A percentile compares a stretch with the other conserved stretches of the same genome.
phyloP scores from a whole-genome alignment of 2,113 vertebrate species.

The Malurus melanocephalus region DNA sequence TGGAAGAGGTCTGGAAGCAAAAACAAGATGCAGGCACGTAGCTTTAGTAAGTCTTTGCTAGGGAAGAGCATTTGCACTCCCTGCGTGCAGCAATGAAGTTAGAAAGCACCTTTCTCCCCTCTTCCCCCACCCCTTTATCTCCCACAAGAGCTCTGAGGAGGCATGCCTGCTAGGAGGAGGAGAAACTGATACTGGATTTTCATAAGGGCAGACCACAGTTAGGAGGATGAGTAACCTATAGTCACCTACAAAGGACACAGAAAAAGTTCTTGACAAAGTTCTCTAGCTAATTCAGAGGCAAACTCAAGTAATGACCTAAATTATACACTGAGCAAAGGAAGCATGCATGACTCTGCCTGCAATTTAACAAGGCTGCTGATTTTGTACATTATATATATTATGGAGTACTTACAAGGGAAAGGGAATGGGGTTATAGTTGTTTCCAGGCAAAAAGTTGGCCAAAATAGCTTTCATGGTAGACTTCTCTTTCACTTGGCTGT shows the following conservation, averaged over 20 bases:
- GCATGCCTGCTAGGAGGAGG: not conserved
- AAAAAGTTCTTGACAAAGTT: not conserved
- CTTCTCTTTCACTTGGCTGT: slow-evolving; percentile 97
- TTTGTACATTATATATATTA: not conserved
- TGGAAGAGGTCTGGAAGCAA: slow-evolving; percentile 53
- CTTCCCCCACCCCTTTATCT: not conserved
- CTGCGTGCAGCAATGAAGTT: not conserved
- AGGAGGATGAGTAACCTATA: not conserved
- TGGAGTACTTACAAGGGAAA: slow-evolving; percentile 90
- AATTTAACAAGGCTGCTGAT: not conserved
- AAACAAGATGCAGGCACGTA: slow-evolving; percentile 3
- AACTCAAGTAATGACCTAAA: not conserved
- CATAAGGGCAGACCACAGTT: not conserved
- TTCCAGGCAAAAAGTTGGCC: slow-evolving; percentile 94
- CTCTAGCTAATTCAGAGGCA: not conserved
- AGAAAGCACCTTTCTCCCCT: not conserved
- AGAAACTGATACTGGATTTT: not conserved
- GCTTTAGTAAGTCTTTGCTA: not conserved
- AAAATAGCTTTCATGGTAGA: slow-evolving; percentile 99
- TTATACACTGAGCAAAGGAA: not conserved
- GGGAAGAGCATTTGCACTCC: not conserved
- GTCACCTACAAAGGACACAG: not conserved
- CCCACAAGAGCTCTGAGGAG: not conserved
- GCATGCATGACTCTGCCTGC: not conserved
- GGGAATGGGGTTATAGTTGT: slow-evolving; percentile 93